Evolutionary conservation across 2,797 vertebrate genomes (phyloP).

Genomic region (Psittacula derbiana): DNA sequence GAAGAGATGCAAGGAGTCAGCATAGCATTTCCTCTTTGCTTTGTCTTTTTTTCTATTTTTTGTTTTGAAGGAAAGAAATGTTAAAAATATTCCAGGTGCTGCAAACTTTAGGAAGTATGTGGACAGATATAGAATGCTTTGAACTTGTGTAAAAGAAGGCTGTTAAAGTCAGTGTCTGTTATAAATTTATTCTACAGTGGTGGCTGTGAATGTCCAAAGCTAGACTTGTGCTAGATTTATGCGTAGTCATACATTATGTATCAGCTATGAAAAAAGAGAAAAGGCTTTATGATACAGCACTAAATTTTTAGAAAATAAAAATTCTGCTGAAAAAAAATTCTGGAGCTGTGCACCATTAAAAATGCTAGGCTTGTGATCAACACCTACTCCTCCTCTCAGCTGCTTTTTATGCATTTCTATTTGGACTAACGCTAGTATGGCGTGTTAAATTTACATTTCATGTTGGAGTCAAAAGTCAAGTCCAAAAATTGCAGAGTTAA

Average conservation of each 20-base stretch:
- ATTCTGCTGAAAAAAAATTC: constrained; percentile 45
- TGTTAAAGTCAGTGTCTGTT: constrained; percentile 46
- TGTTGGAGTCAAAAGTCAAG: neutral
- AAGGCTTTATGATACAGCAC: constrained; percentile 41
- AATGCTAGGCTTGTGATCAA: neutral
- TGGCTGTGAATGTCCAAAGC: constrained; percentile 50
- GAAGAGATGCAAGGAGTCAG: neutral
- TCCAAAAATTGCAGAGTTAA: neutral
- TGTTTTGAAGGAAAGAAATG: neutral
- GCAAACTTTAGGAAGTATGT: neutral
- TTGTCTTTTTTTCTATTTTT: neutral
- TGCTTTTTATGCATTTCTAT: neutral
- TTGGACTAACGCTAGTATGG: neutral
- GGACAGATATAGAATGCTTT: constrained; percentile 9
- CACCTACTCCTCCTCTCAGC: neutral
- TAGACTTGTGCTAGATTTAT: constrained; percentile 60
- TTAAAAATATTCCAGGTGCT: neutral
- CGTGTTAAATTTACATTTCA: neutral
- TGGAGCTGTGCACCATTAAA: constrained; percentile 1
- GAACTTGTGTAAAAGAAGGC: neutral
- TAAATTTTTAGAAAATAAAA: constrained; percentile 68
- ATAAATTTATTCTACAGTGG: constrained; percentile 56
- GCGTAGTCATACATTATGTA: constrained; percentile 63
- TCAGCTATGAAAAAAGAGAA: constrained; percentile 41
- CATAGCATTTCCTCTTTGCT: neutral